Percentiles rank a stretch among this genome's conserved stretches.
Conservation (phyloP, 1,140 invertebrate genomes). For the Drosophila carrolli region DNA sequence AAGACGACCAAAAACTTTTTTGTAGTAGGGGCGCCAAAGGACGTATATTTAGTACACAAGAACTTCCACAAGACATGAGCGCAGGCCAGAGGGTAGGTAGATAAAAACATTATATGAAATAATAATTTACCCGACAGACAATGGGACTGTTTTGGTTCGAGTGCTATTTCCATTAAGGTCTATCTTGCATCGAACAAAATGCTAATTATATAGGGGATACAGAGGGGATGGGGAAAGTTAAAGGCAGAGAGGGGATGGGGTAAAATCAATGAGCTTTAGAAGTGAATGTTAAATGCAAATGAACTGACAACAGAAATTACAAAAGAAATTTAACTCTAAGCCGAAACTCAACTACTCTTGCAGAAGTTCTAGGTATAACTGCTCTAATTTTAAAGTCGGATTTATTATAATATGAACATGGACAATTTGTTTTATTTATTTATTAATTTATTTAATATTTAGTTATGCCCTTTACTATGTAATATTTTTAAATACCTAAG, state of each 20-base stretch:
- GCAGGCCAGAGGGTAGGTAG: conserved; percentile 20
- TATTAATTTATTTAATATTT: no score
- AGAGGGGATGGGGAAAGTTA: neutral
- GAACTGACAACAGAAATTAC: conserved; percentile 26
- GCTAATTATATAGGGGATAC: conserved; percentile 38
- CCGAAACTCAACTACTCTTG: neutral
- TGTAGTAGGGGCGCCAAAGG: conserved; percentile 5
- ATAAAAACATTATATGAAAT: conserved; percentile 53
- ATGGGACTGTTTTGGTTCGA: conserved; percentile 13
- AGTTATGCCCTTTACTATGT: no score
- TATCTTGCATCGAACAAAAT: conserved; percentile 40
- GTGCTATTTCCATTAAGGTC: conserved; percentile 24
- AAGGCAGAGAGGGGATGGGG: neutral
- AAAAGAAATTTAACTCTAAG: neutral
- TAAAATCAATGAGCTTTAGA: conserved; percentile 48
- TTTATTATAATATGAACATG: no score
- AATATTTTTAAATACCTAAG: no score
- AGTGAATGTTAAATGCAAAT: conserved; percentile 71
- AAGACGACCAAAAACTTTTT: conserved; percentile 38
- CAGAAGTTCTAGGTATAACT: neutral
- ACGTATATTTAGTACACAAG: conserved; percentile 37
- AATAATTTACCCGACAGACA: conserved; percentile 35
- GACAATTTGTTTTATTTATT: no score
- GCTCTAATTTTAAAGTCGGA: no score
- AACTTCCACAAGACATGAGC: conserved; percentile 15